A percentile compares a stretch with the other conserved stretches of the same genome.
These are phyloP conservation scores for Todiramphus saurophagus DNA, from an alignment of 2,113 vertebrate species.

Conservation along the genomic window DNA sequence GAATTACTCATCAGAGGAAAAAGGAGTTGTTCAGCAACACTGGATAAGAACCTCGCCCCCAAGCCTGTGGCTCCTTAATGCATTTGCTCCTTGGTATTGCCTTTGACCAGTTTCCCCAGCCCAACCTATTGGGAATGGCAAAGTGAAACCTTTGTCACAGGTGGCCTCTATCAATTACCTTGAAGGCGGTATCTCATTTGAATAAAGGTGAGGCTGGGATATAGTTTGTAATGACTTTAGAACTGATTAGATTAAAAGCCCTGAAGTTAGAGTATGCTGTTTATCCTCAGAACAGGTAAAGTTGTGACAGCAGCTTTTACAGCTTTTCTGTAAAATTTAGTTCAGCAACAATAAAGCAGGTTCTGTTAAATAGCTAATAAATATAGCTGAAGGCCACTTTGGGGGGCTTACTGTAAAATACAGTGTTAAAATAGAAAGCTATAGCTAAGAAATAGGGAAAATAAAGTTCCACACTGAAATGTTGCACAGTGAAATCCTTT, in stretches of 20 bases:
- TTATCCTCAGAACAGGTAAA: not conserved
- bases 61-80: not conserved
- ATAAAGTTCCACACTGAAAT: not conserved
- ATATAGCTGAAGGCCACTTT: not conserved
- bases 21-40: not conserved
- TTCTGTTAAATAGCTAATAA: not conserved
- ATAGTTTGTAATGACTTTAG: not conserved
- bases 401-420: not conserved
- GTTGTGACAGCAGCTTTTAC: not conserved
- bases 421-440: not conserved
- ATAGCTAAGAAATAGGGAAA: not conserved
- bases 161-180: not conserved
- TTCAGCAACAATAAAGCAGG: not conserved
- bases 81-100: not conserved
- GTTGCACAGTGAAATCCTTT: not conserved
- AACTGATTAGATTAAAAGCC: not conserved
- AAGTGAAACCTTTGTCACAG: not conserved
- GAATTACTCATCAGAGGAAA: not conserved
- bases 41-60: not conserved
- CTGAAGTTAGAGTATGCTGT: not conserved
- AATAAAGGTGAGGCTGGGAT: not conserved
- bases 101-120: not conserved
- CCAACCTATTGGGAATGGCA: not conserved
- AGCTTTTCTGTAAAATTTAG: not conserved
- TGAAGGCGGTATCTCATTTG: not conserved